Conservation (phyloP, 2,113 vertebrate species). For the Paratilapia polleni region DNA sequence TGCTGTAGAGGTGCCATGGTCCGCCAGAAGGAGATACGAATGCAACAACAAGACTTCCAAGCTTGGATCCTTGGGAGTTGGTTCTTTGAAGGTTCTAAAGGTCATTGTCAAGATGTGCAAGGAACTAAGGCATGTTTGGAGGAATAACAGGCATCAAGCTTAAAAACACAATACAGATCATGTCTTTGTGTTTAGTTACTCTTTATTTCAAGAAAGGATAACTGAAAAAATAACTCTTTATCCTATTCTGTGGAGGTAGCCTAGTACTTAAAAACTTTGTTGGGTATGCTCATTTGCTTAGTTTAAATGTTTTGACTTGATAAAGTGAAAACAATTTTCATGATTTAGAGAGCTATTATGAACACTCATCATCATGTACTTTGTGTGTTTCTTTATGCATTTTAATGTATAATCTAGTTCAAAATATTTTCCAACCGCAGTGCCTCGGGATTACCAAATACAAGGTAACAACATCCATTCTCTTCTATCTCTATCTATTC, state of each 20-base stretch:
- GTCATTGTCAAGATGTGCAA: no score
- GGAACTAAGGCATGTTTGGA: background rate
- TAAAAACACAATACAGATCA: background rate
- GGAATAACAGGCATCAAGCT: background rate
- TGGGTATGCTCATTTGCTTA: background rate
- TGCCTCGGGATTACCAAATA: slow-evolving; percentile 41
- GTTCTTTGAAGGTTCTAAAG: background rate
- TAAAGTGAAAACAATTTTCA: background rate
- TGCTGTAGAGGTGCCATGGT: background rate
- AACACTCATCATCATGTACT: background rate
- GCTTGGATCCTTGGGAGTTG: background rate
- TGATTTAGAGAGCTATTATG: background rate
- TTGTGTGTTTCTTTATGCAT: background rate
- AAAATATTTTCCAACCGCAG: background rate
- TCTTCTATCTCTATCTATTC: slow-evolving; percentile 35
- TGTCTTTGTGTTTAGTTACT: background rate
- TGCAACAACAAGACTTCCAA: background rate
- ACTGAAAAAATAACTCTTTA: background rate
- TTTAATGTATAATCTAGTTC: background rate
- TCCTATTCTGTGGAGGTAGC: background rate
- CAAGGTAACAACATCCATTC: slow-evolving; percentile 41
- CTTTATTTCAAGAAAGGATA: background rate
- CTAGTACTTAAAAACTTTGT: background rate
- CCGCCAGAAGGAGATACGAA: background rate
- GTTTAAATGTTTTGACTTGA: background rate